A percentile compares a stretch with the other conserved stretches of the same genome.
Evolutionary conservation across 2,113 vertebrate genomes (phyloP).

Genomic region (Dicentrarchus labrax): DNA sequence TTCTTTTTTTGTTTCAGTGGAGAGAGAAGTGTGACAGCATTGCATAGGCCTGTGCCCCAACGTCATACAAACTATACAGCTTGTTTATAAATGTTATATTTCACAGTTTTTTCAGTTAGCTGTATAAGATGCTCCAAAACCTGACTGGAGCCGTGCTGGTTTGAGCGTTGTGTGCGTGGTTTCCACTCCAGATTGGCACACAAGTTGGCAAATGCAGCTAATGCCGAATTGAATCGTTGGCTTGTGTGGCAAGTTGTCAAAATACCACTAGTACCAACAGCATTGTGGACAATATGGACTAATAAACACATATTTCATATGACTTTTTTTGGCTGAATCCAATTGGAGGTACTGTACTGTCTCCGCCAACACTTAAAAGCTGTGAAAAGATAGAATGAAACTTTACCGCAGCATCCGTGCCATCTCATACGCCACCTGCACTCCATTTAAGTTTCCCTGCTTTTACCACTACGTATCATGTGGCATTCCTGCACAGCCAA

Average conservation of each 20-base stretch:
- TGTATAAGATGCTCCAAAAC: neutral
- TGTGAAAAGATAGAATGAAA: conserved; percentile 7
- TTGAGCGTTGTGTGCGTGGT: neutral
- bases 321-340: conserved; percentile 8
- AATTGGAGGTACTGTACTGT: neutral
- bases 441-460: neutral
- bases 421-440: neutral
- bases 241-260: neutral
- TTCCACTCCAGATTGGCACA: neutral
- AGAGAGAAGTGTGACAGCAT: neutral
- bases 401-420: neutral
- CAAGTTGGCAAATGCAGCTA: neutral
- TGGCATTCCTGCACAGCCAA: neutral
- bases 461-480: neutral
- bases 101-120: neutral
- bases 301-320: conserved; percentile 5
- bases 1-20: neutral
- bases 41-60: neutral
- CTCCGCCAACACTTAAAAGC: neutral
- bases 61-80: neutral
- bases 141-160: neutral
- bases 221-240: neutral
- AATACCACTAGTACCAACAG: neutral
- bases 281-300: conserved; percentile 25
- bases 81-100: neutral